Percentiles rank a stretch among this genome's conserved stretches.
Conservation (phyloP, 2,113 vertebrate species). For the Oncorhynchus mykiss region DNA sequence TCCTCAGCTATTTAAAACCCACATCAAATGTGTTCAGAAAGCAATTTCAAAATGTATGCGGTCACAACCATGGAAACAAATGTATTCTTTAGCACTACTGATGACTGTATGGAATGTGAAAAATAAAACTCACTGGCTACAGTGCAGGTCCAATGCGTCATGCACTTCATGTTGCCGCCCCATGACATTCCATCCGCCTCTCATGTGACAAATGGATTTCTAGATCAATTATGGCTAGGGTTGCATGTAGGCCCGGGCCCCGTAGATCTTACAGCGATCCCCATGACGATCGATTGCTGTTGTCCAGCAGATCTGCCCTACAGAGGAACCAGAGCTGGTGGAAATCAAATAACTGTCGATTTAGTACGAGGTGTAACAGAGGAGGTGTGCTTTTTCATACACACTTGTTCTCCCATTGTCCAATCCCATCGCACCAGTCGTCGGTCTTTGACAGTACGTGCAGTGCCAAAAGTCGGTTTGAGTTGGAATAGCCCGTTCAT, state of each 20-base stretch:
- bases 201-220: conserved; percentile 3
- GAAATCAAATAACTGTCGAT: background rate
- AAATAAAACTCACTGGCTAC: background rate
- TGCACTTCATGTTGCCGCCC: background rate
- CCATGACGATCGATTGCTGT: background rate
- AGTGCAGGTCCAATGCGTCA: background rate
- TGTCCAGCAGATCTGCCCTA: background rate
- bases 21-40: background rate
- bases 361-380: background rate
- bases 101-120: background rate
- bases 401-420: background rate
- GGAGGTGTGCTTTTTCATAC: background rate
- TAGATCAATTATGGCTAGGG: background rate
- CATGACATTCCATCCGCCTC: background rate
- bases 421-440: background rate
- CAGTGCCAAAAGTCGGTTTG: background rate
- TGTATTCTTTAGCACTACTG: background rate
- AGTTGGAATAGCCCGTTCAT: background rate
- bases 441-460: background rate
- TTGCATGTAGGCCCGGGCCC: background rate
- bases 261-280: background rate
- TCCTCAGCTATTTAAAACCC: background rate
- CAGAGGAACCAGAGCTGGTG: background rate
- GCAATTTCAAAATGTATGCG: background rate
- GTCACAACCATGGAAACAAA: background rate